Percentiles rank a stretch among this genome's conserved stretches.
phyloP scores from a whole-genome alignment of 1,140 invertebrate genomes.

The Lethrus apterus region DNA sequence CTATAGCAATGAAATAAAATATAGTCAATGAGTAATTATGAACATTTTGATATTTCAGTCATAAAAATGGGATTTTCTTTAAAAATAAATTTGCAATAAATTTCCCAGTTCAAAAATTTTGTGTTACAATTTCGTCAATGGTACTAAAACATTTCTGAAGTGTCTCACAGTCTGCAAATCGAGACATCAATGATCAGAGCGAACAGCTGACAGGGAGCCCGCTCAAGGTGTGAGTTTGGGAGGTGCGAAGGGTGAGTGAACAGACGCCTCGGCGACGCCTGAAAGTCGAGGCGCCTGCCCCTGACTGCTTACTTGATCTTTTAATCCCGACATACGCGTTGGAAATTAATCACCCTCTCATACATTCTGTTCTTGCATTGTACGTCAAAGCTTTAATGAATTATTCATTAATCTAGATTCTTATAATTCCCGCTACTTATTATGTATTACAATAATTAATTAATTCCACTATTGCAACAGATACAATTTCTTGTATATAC shows the following conservation, averaged over 20 bases:
- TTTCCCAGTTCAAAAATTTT: no score
- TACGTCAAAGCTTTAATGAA: constrained; percentile 33
- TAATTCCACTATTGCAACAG: no score
- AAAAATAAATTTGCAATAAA: no score
- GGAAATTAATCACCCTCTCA: constrained; percentile 36
- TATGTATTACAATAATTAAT: constrained; percentile 10
- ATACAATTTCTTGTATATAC: no score
- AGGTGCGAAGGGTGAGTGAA: constrained; percentile 25
- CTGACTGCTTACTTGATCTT: constrained; percentile 36
- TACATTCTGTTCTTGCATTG: constrained; percentile 25
- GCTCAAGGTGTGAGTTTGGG: constrained; percentile 25
- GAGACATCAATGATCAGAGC: constrained; percentile 11
- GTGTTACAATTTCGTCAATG: no score
- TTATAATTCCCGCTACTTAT: constrained; percentile 26
- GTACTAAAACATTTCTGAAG: no score
- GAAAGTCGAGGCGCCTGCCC: constrained; percentile 33
- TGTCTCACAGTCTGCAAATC: no score
- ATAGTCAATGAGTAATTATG: no score
- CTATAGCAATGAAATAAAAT: no score
- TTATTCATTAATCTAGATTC: constrained; percentile 38
- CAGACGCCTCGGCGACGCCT: constrained; percentile 28
- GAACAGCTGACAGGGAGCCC: constrained; percentile 17
- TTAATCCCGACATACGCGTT: constrained; percentile 38
- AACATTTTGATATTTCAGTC: no score
- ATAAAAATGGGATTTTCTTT: no score